Percentiles rank a stretch among this genome's conserved stretches.
phyloP scores from a whole-genome alignment of 2,113 vertebrate genomes.

The Buteo buteo region DNA sequence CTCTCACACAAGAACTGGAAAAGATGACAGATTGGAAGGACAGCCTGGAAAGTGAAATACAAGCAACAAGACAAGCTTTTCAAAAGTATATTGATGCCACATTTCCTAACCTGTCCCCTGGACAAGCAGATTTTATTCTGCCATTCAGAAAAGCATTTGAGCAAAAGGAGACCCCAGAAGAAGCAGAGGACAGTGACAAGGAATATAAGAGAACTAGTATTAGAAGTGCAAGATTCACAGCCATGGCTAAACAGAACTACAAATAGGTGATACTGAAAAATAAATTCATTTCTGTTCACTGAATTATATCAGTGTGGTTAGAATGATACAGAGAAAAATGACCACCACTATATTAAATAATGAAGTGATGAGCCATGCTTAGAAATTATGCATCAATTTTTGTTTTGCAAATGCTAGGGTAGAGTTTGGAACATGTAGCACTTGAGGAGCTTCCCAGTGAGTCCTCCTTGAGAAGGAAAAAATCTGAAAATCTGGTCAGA shows the following conservation, averaged over 20 bases:
- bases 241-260: neutral
- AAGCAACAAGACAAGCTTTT: constrained; percentile 67
- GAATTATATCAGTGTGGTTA: neutral
- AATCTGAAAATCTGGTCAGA: neutral
- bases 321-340: neutral
- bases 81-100: constrained; percentile 70
- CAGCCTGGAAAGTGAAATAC: constrained; percentile 66
- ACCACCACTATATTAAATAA: neutral
- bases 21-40: constrained; percentile 68
- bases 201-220: neutral
- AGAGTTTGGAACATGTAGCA: neutral
- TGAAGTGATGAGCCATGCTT: neutral
- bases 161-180: neutral
- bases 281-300: neutral
- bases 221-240: neutral
- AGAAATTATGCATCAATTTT: neutral
- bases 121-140: constrained; percentile 73
- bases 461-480: neutral
- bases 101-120: constrained; percentile 64
- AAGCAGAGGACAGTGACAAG: neutral
- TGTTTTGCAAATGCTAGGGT: neutral
- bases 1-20: constrained; percentile 22
- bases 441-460: neutral
- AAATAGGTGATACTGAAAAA: neutral
- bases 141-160: constrained; percentile 59